Percentiles rank a stretch among this genome's conserved stretches.
Evolutionary conservation across 2,888 invertebrate genomes (phyloP).

Genomic region (Lacanobia wlatinum): DNA sequence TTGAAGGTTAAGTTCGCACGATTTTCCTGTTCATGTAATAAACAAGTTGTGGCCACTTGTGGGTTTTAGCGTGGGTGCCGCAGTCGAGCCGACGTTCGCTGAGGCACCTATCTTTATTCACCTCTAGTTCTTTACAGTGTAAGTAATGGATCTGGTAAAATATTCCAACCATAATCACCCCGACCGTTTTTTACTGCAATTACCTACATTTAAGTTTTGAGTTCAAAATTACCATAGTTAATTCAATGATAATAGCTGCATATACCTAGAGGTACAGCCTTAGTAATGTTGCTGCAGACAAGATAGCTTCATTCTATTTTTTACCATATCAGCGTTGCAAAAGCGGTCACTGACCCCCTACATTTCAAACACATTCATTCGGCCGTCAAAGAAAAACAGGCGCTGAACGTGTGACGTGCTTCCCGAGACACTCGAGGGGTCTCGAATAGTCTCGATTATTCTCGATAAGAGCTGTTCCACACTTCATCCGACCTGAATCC

Average conservation of each 20-base stretch:
- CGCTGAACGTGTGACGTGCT: too few species aligned
- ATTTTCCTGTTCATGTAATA: conserved; percentile 41
- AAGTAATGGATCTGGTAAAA: background rate
- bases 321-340: too few species aligned
- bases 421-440: too few species aligned
- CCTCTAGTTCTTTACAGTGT: background rate
- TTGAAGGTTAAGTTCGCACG: conserved; percentile 13
- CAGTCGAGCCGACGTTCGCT: too few species aligned
- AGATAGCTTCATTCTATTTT: background rate
- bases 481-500: too few species aligned
- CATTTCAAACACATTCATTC: too few species aligned
- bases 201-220: background rate
- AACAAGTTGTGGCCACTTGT: background rate
- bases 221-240: background rate
- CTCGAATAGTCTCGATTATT: too few species aligned
- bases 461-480: too few species aligned
- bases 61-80: background rate
- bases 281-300: background rate
- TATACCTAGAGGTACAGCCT: background rate
- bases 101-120: background rate
- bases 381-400: too few species aligned
- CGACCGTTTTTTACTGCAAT: background rate
- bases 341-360: too few species aligned
- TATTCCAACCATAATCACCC: too few species aligned
- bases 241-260: too few species aligned